A percentile compares a stretch with the other conserved stretches of the same genome.
These are phyloP conservation scores for Augochlorella aurata DNA, from an alignment of 2,888 invertebrate species.

Conservation along the genomic window DNA sequence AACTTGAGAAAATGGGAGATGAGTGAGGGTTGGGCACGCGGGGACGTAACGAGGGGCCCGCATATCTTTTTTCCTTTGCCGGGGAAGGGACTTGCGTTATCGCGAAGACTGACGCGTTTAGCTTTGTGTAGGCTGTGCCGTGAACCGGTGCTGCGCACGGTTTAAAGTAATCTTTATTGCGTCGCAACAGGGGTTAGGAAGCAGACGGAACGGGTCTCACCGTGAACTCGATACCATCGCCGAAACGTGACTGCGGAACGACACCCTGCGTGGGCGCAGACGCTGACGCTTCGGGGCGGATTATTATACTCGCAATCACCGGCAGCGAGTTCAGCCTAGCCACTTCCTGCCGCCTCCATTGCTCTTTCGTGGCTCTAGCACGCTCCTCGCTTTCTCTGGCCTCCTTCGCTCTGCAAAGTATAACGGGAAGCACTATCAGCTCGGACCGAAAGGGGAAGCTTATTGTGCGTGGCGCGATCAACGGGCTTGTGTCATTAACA, in stretches of 20 bases:
- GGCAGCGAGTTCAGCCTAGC: constrained; percentile 71
- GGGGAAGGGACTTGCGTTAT: not conserved
- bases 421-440: constrained; percentile 25
- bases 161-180: constrained; percentile 3
- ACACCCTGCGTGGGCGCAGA: constrained; percentile 12
- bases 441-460: constrained; percentile 42
- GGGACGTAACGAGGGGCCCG: not conserved
- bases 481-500: constrained; percentile 53
- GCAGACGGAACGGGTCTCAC: constrained; percentile 62
- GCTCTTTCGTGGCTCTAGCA: constrained; percentile 45
- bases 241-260: constrained; percentile 58
- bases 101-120: not conserved
- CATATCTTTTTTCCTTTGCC: not conserved
- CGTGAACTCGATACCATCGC: constrained; percentile 68
- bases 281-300: constrained; percentile 48
- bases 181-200: not conserved
- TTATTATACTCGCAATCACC: constrained; percentile 74
- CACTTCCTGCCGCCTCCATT: constrained; percentile 64
- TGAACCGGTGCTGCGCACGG: not conserved
- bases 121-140: not conserved
- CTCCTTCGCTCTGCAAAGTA: constrained; percentile 37
- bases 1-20: not conserved
- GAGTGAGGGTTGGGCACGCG: not conserved
- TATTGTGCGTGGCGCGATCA: constrained; percentile 29
- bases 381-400: constrained; percentile 37